Percentiles rank a stretch among this genome's conserved stretches.
phyloP scores from a whole-genome alignment of 2,888 invertebrate species.

The Drosophila birchii region DNA sequence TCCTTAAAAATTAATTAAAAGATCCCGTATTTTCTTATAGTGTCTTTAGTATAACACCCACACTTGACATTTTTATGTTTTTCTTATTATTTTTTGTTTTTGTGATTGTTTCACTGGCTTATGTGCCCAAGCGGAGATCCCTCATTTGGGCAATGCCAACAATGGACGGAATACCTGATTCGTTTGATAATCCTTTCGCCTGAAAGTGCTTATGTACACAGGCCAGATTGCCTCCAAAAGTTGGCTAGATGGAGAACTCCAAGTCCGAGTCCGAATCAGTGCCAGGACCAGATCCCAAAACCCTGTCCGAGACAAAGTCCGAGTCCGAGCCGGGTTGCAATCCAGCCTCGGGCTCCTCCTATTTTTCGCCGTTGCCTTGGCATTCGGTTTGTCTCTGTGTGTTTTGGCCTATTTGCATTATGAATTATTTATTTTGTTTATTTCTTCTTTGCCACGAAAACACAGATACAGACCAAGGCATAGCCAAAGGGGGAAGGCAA shows the following conservation, averaged over 20 bases:
- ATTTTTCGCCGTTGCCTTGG: conserved; percentile 50
- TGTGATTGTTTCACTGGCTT: conserved; percentile 35
- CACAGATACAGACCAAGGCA: conserved; percentile 23
- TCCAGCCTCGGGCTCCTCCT: conserved; percentile 30
- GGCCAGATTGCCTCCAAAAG: conserved; percentile 44
- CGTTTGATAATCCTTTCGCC: conserved; percentile 59
- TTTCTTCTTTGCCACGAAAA: conserved; percentile 48
- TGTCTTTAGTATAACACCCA: not conserved
- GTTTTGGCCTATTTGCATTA: conserved; percentile 77
- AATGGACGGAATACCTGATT: conserved; percentile 49
- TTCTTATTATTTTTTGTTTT: conserved; percentile 2
- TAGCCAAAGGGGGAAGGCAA: not conserved
- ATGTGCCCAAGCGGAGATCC: conserved; percentile 33
- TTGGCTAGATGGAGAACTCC: conserved; percentile 12
- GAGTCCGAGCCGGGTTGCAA: conserved; percentile 33
- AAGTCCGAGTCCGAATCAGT: conserved; percentile 23
- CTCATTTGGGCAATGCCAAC: conserved; percentile 45
- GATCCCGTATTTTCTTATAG: not conserved
- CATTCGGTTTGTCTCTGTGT: conserved; percentile 42
- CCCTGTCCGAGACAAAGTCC: conserved; percentile 7
- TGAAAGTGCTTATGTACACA: conserved; percentile 51
- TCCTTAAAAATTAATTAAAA: not conserved
- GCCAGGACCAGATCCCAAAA: conserved; percentile 12
- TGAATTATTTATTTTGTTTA: conserved; percentile 78
- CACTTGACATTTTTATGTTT: conserved; percentile 25